Percentiles rank a stretch among this genome's conserved stretches.
Conservation (phyloP, 2,113 vertebrate species). For the Eulemur rufifrons region DNA sequence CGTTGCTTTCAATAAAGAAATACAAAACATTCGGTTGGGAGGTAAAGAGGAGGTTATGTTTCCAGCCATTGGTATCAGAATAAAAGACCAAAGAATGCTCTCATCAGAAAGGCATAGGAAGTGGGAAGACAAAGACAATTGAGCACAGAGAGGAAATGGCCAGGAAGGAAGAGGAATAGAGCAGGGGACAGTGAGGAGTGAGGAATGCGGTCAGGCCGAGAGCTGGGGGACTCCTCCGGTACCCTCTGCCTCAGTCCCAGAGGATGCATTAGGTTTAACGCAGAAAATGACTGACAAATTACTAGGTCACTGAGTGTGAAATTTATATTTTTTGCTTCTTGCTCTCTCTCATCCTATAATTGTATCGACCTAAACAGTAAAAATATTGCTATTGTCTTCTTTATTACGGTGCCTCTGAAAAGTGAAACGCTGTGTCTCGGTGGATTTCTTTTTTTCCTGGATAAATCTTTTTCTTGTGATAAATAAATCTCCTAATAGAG, state of each 20-base stretch:
- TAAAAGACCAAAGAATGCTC: constrained; percentile 35
- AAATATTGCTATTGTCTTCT: constrained; percentile 77
- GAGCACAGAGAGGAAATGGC: constrained; percentile 2
- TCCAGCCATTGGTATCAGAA: neutral
- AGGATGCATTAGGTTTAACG: constrained; percentile 74
- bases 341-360: constrained; percentile 73
- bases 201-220: neutral
- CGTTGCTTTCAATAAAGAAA: neutral
- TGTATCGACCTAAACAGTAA: constrained; percentile 74
- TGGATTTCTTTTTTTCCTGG: constrained; percentile 51
- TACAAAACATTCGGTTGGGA: neutral
- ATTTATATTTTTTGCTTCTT: constrained; percentile 79
- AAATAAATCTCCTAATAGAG: constrained; percentile 75
- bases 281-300: constrained; percentile 80
- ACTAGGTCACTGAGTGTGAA: constrained; percentile 79
- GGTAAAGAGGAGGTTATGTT: neutral
- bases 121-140: constrained; percentile 41
- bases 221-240: neutral
- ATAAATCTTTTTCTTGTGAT: constrained; percentile 73
- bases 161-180: neutral
- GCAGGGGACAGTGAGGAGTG: neutral
- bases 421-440: constrained; percentile 50
- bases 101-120: neutral
- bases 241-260: constrained; percentile 31
- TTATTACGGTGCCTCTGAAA: constrained; percentile 60